phyloP scores from a whole-genome alignment of 2,888 invertebrate species.

The Macrosiphum euphorbiae region DNA sequence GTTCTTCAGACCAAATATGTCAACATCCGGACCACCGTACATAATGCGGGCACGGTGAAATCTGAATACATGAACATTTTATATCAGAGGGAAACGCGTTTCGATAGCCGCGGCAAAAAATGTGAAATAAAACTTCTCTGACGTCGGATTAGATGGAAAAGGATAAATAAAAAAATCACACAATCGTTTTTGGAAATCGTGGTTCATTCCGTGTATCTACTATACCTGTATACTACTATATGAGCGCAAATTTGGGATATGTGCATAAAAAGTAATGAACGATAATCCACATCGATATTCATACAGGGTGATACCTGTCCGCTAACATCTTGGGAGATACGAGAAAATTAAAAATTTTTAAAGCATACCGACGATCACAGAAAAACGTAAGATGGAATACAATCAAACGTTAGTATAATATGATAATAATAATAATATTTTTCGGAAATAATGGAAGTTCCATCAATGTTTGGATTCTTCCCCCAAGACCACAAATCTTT shows the following conservation, averaged over 20 bases:
- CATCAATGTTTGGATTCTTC: too few relatives aligned
- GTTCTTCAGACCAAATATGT: constrained; percentile 2
- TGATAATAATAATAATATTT: too few relatives aligned
- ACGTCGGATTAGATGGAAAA: not conserved
- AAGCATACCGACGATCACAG: not conserved
- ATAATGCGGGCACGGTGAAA: not conserved
- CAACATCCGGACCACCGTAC: not conserved
- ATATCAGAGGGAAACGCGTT: not conserved
- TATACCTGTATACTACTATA: not conserved
- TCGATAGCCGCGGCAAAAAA: not conserved
- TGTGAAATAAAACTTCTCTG: not conserved
- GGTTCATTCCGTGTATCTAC: not conserved
- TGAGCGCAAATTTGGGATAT: not conserved
- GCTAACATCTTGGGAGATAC: not conserved
- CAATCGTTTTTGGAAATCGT: not conserved
- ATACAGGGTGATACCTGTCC: not conserved
- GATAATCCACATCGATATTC: not conserved
- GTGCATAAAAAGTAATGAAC: not conserved
- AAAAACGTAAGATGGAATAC: not conserved
- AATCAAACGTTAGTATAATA: not conserved
- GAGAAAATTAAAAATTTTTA: not conserved
- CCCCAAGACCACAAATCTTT: too few relatives aligned
- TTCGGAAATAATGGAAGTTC: too few relatives aligned
- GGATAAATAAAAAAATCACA: not conserved
- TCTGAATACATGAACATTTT: not conserved